Conservation (phyloP, 1,140 invertebrate genomes). For the Metopolophium dirhodum region DNA sequence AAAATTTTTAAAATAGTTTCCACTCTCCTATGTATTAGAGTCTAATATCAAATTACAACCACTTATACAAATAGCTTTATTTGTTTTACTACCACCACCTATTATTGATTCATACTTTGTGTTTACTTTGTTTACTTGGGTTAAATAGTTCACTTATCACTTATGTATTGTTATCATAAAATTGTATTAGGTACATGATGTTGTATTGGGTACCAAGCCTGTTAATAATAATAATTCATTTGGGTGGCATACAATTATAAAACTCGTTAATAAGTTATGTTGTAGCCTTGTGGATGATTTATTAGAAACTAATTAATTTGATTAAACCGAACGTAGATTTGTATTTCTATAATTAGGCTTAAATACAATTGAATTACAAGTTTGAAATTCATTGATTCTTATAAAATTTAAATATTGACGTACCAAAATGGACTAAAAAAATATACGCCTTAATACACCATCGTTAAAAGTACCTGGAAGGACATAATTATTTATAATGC, state of each 20-base stretch:
- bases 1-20: too few relatives aligned
- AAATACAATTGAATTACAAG: background rate
- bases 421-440: background rate
- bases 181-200: too few relatives aligned
- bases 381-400: background rate
- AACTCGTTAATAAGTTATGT: background rate
- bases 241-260: background rate
- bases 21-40: too few relatives aligned
- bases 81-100: too few relatives aligned
- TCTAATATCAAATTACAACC: background rate
- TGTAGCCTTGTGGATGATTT: background rate
- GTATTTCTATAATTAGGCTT: background rate
- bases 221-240: background rate
- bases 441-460: background rate
- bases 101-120: too few relatives aligned
- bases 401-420: background rate
- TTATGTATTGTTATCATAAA: too few relatives aligned
- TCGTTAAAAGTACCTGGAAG: background rate
- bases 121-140: too few relatives aligned
- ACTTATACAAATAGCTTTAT: background rate
- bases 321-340: background rate
- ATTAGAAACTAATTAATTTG: background rate
- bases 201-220: too few relatives aligned
- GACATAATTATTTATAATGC: background rate
- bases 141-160: too few relatives aligned